Evolutionary conservation across 2,797 vertebrate species (phyloP).

Genomic region (Coreius guichenoti): DNA sequence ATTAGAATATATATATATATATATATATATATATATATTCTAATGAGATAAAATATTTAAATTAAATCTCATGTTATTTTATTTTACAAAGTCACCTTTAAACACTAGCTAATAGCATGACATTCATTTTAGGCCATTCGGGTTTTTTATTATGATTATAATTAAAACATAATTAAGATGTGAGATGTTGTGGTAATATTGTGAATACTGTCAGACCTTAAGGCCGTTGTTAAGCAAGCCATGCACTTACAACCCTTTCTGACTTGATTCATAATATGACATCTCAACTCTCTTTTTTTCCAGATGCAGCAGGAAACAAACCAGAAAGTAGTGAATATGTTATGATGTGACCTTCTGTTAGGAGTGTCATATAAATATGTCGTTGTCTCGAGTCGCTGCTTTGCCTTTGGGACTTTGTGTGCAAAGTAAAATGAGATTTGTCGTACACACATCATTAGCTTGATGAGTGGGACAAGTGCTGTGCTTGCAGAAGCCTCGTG

Average conservation of each 20-base stretch:
- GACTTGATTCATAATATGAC: neutral
- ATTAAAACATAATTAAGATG: slow-evolving; percentile 8
- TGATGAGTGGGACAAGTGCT: slow-evolving; percentile 49
- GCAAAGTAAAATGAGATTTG: slow-evolving; percentile 52
- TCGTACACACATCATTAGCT: slow-evolving; percentile 57
- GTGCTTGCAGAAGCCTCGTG: slow-evolving; percentile 24
- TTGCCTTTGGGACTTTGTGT: slow-evolving; percentile 19
- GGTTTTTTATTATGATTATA: neutral
- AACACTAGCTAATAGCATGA: neutral
- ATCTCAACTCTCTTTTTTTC: neutral
- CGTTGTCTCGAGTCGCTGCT: slow-evolving; percentile 18
- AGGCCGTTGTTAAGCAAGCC: slow-evolving; percentile 9
- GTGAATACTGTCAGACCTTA: neutral
- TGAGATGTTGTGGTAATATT: slow-evolving; percentile 6
- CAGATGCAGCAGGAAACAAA: neutral
- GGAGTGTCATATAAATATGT: slow-evolving; percentile 39
- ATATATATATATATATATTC: too few relatives aligned
- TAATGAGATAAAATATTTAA: too few relatives aligned
- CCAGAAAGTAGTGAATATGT: neutral
- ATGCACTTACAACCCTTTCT: slow-evolving; percentile 1
- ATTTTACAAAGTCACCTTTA: neutral
- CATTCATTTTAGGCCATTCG: neutral
- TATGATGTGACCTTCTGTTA: slow-evolving; percentile 27
- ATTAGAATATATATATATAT: too few relatives aligned
- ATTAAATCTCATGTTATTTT: neutral